phyloP scores from a whole-genome alignment of 2,888 invertebrate genomes.

The Calliscelio sp. region DNA sequence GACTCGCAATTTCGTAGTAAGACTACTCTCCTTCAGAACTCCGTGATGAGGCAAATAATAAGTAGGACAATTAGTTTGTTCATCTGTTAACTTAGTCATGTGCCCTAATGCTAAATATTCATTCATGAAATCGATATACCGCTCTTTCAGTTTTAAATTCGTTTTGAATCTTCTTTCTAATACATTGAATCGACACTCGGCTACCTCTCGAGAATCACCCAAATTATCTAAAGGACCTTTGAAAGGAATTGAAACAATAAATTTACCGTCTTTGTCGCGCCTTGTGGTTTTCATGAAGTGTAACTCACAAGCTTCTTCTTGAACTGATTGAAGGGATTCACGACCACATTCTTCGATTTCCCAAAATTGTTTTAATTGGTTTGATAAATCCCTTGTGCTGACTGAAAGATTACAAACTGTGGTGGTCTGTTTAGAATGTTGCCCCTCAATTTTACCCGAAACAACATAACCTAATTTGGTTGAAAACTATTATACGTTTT shows the following conservation, averaged over 20 bases:
- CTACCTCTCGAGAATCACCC: conserved; percentile 24
- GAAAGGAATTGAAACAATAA: conserved; percentile 34
- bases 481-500: no score
- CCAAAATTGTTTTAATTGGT: conserved; percentile 33
- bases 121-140: conserved; percentile 13
- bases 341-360: conserved; percentile 22
- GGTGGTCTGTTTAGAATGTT: no score
- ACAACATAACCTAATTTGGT: conserved; percentile 5
- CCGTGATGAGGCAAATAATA: conserved; percentile 38
- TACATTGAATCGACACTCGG: conserved; percentile 6
- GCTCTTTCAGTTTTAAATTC: not conserved
- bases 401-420: no score
- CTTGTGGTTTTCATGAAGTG: conserved; percentile 17
- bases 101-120: conserved; percentile 17
- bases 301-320: conserved; percentile 30
- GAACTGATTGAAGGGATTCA: not conserved
- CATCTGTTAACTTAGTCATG: conserved; percentile 1
- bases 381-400: not conserved
- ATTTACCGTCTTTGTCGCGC: conserved; percentile 5
- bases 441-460: conserved; percentile 13
- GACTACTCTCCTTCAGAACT: conserved; percentile 3
- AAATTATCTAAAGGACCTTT: conserved; percentile 27
- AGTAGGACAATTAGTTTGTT: not conserved
- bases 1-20: not conserved
- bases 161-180: conserved; percentile 14